Conservation (phyloP, 2,113 vertebrate genomes). For the Trochalopteron elliotii region DNA sequence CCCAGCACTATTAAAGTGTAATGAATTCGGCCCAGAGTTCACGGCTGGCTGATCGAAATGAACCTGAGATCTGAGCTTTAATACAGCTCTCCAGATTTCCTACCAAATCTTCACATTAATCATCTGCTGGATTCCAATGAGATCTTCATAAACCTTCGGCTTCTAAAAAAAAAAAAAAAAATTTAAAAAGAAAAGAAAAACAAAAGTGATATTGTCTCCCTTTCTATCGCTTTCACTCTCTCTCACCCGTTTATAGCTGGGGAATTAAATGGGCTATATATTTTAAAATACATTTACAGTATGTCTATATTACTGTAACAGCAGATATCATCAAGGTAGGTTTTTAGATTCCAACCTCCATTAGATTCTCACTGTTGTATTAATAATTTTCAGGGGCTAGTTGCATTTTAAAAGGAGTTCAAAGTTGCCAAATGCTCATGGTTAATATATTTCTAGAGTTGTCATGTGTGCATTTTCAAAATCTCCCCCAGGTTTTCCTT, state of each 20-base stretch:
- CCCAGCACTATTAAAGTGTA: constrained; percentile 90
- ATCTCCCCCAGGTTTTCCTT: constrained; percentile 74
- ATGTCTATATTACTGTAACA: constrained; percentile 81
- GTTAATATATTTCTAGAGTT: constrained; percentile 73
- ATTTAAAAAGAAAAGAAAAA: background rate
- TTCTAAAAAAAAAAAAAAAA: background rate
- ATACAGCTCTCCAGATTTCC: constrained; percentile 90
- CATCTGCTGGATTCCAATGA: constrained; percentile 83
- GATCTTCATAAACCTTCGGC: constrained; percentile 81
- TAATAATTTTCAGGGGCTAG: constrained; percentile 71
- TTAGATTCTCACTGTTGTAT: constrained; percentile 80
- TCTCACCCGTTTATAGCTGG: constrained; percentile 70
- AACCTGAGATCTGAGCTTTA: constrained; percentile 91
- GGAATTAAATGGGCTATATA: constrained; percentile 81
- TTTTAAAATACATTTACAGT: constrained; percentile 82
- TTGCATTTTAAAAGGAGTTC: constrained; percentile 58
- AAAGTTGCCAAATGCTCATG: constrained; percentile 52
- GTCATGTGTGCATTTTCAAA: constrained; percentile 73
- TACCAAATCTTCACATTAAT: constrained; percentile 96
- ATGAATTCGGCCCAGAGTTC: constrained; percentile 95
- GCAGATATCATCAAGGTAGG: constrained; percentile 73
- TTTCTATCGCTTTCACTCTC: background rate
- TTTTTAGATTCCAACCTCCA: constrained; percentile 80
- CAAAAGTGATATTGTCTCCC: constrained; percentile 45
- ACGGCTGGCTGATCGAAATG: constrained; percentile 93